Conservation (phyloP, 2,113 vertebrate genomes). For the Corythornis vintsioides region DNA sequence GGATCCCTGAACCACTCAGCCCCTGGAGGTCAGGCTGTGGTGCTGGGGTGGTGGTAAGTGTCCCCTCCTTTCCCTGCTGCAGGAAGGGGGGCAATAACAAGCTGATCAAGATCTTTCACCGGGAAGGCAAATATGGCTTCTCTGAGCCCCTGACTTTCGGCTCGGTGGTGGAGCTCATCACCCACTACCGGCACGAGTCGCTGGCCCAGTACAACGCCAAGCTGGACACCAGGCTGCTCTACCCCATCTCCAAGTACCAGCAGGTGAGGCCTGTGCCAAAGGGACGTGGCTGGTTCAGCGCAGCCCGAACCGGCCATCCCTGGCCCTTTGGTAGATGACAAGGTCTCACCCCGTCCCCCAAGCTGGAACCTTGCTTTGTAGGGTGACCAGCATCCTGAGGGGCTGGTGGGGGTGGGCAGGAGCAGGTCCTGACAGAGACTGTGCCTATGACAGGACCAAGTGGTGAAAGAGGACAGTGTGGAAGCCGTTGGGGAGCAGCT, state of each 20-base stretch:
- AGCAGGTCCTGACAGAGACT: not conserved
- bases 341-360: not conserved
- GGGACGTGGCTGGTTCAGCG: not conserved
- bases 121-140: conserved; percentile 81
- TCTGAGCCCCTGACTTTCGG: conserved; percentile 81
- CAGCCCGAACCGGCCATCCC: not conserved
- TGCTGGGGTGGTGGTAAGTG: not conserved
- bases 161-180: conserved; percentile 82
- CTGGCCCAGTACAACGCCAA: conserved; percentile 85
- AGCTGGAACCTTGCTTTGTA: not conserved
- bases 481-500: conserved; percentile 84
- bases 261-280: conserved; percentile 67
- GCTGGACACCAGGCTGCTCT: conserved; percentile 82
- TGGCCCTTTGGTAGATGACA: not conserved
- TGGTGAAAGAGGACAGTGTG: conserved; percentile 75
- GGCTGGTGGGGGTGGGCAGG: not conserved
- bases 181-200: conserved; percentile 82
- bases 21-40: not conserved
- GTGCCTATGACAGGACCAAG: conserved; percentile 55
- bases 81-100: conserved; percentile 87
- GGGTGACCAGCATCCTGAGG: not conserved
- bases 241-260: conserved; percentile 84
- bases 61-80: not conserved
- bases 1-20: too few relatives aligned
- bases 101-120: conserved; percentile 85